Conservation (phyloP, 2,797 vertebrate species). For the Peromyscus attwateri region DNA sequence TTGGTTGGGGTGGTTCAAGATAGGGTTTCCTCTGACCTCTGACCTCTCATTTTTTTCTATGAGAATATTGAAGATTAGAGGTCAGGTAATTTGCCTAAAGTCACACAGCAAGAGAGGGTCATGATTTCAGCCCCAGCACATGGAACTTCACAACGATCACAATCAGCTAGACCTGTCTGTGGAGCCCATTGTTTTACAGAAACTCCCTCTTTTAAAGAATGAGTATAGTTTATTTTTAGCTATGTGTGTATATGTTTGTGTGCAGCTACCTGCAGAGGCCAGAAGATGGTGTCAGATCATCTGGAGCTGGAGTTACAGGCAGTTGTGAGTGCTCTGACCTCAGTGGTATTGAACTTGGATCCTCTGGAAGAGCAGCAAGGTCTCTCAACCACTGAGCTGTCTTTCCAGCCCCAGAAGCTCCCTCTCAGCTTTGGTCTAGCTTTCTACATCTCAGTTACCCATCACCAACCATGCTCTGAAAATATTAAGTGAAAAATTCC, state of each 20-base stretch:
- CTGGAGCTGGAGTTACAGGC: not conserved
- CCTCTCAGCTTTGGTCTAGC: not conserved
- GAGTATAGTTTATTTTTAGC: not conserved
- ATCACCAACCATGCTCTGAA: not conserved
- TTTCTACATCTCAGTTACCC: not conserved
- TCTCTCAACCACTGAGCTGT: not conserved
- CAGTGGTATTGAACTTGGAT: not conserved
- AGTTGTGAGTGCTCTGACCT: not conserved
- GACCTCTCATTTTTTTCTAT: not conserved
- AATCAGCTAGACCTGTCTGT: not conserved
- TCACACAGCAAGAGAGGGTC: not conserved
- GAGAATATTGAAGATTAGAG: not conserved
- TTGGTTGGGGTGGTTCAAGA: not conserved
- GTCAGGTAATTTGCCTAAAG: not conserved
- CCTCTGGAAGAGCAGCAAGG: not conserved
- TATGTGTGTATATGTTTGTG: not conserved
- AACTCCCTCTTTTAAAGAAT: not conserved
- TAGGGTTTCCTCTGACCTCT: accelerated
- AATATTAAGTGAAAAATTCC: not conserved
- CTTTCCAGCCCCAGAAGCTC: not conserved
- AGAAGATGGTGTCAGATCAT: not conserved
- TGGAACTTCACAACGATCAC: not conserved
- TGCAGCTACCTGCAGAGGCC: not conserved
- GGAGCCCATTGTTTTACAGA: too few species aligned
- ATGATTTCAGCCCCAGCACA: not conserved